A percentile compares a stretch with the other conserved stretches of the same genome.
phyloP scores from a whole-genome alignment of 1,140 invertebrate genomes.

The Pachyrhynchus sulphureomaculatus region DNA sequence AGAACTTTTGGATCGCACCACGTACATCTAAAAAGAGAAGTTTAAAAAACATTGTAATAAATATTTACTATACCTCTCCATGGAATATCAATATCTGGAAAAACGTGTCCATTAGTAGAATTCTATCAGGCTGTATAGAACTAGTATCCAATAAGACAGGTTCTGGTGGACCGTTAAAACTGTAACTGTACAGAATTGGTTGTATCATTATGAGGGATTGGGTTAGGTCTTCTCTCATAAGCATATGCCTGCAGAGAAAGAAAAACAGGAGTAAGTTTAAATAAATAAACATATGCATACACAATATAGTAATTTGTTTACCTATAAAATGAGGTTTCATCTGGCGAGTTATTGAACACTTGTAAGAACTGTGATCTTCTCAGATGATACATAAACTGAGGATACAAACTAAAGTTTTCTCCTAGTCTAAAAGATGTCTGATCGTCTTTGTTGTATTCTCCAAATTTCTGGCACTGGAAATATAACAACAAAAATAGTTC shows the following conservation, averaged over 20 bases:
- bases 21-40: too few species aligned
- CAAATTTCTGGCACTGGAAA: slow-evolving; percentile 97
- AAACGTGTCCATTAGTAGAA: slow-evolving; percentile 99
- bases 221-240: slow-evolving; percentile 95
- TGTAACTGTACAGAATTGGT: slow-evolving; percentile 97
- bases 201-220: slow-evolving; percentile 99
- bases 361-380: slow-evolving; percentile 98
- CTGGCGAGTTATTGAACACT: slow-evolving; percentile 99
- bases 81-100: slow-evolving; percentile 99
- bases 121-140: slow-evolving; percentile 95
- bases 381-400: slow-evolving; percentile 99
- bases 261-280: not conserved
- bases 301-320: not conserved
- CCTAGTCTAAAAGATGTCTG: slow-evolving; percentile 93
- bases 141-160: slow-evolving; percentile 96
- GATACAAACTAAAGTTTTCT: slow-evolving; percentile 97
- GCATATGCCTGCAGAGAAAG: slow-evolving; percentile 74
- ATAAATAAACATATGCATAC: not conserved
- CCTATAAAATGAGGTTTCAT: slow-evolving; percentile 97
- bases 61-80: slow-evolving; percentile 79
- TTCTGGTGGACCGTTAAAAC: slow-evolving; percentile 96
- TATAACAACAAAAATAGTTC: slow-evolving; percentile 27
- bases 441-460: slow-evolving; percentile 97
- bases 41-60: too few species aligned
- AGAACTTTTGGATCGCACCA: too few species aligned